These are phyloP conservation scores for Ctenoplectra terminalis DNA, from an alignment of 1,140 invertebrate genomes.

Conservation along the genomic window DNA sequence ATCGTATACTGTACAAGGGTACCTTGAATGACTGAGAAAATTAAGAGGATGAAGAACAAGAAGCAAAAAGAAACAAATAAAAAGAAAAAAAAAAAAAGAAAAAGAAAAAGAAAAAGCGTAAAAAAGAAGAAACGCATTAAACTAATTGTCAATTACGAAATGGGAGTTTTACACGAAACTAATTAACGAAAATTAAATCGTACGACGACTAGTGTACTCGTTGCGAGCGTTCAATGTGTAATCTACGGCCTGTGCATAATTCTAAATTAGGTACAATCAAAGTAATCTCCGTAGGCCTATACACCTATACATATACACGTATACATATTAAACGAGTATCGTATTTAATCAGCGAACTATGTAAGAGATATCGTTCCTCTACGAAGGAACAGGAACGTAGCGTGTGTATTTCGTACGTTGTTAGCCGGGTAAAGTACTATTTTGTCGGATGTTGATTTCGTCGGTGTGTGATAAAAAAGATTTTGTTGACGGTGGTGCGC, in stretches of 20 bases:
- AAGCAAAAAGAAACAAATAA: no score
- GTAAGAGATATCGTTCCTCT: not conserved
- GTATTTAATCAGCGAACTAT: slow-evolving; percentile 26
- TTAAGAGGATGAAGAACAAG: not conserved
- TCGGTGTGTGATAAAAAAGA: not conserved
- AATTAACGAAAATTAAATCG: slow-evolving; percentile 9
- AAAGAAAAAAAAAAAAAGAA: not conserved
- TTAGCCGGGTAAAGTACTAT: slow-evolving; percentile 63
- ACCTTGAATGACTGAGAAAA: slow-evolving; percentile 55
- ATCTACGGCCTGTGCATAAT: slow-evolving; percentile 69
- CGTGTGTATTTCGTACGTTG: not conserved
- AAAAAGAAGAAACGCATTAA: slow-evolving; percentile 3
- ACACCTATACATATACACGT: slow-evolving; percentile 35
- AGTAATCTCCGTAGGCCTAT: slow-evolving; percentile 62
- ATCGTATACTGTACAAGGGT: slow-evolving; percentile 49
- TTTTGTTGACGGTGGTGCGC: not conserved
- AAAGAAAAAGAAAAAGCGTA: not conserved
- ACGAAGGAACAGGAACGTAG: no score
- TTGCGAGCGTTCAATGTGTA: slow-evolving; percentile 51
- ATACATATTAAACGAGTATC: not conserved
- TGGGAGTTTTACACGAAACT: slow-evolving; percentile 62
- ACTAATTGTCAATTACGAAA: slow-evolving; percentile 66
- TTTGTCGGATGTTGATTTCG: slow-evolving; percentile 48
- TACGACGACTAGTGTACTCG: not conserved
- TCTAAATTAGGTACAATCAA: slow-evolving; percentile 70